Base-by-base conservation (phyloP, 2,113 vertebrate genomes). In the Tor tambroides region DNA sequence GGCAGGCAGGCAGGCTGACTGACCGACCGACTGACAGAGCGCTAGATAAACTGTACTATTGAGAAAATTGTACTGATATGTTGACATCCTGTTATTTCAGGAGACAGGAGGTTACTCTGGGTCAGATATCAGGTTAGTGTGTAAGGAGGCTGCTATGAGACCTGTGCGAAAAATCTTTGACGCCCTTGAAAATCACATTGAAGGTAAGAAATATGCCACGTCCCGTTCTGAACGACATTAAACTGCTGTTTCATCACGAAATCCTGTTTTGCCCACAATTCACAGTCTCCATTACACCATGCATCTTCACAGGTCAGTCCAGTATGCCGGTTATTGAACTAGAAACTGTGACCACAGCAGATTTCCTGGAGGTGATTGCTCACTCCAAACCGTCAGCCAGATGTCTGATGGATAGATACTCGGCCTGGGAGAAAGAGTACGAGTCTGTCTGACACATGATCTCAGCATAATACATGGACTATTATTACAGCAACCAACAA, bases 131-230 rank as follows among this genome's bases (percentile, higher is more conserved):
- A 96, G 95, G 89, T 87, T 99, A 0, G 96, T 97, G 41, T 99
- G 98, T 95, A 99, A 97, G 87, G 98, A 99, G 84, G 96, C 98
- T 6, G 98, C 98, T 14, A 99, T 99, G 98, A 95, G 97, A 84
- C 97, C 97, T 0, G 95, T 98, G 87, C 95, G 98, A 87, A 99
- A 98, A 92, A 96, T 99, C 80, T 97, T 99, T 32, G 91, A 93
- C 9, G 94, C 95, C 3, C 95, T 99, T 76, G 98, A 99, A 93
- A 96, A 94, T 54, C 94, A 96, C 69, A 92, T 93, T 84, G 89
- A 94, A 85, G 96, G 97, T 98, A 96, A 59, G 90, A 85, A 7
- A n/a, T 15, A 67, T 46, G 32, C 28, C 26, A 3, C 32, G 3
- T 80, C 19, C 41, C 5, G 4, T 23, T 67, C 7, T 19, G 19